Evolutionary conservation across 2,888 invertebrate genomes (phyloP).

Genomic region (Chymomyza caudatula): DNA sequence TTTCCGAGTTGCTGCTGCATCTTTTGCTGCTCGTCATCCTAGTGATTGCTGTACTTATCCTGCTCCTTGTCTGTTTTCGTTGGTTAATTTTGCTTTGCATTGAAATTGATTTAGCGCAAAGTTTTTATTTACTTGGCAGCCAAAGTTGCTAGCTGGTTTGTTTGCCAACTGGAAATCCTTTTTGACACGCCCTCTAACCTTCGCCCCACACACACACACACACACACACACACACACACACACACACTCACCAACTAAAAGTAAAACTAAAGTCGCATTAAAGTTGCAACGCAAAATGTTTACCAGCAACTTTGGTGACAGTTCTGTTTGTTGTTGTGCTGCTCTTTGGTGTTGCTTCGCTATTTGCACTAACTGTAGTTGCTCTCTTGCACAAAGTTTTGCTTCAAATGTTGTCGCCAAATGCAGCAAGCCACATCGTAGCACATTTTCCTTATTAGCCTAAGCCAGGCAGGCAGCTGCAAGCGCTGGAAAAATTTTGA

Average conservation of each 20-base stretch:
- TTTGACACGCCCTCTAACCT: constrained; percentile 33
- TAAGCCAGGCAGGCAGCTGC: neutral
- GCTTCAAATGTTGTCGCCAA: neutral
- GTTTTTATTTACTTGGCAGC: constrained; percentile 7
- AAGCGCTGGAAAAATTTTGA: neutral
- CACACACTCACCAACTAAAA: constrained; percentile 26
- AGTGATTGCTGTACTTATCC: neutral
- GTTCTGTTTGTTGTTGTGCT: neutral
- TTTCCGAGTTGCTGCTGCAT: constrained; percentile 29
- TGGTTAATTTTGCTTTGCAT: constrained; percentile 54
- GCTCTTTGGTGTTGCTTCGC: neutral
- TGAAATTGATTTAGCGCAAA: constrained; percentile 56
- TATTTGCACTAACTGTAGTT: constrained; percentile 1
- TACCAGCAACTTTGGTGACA: neutral
- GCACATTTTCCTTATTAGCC: neutral
- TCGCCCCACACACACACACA: neutral
- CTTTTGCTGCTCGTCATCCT: constrained; percentile 38
- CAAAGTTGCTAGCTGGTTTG: neutral
- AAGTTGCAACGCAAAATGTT: constrained; percentile 36
- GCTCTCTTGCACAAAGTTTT: neutral
- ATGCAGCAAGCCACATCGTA: neutral
- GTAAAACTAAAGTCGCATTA: constrained; percentile 29
- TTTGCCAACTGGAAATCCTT: constrained; percentile 13
- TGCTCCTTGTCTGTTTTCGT: constrained; percentile 48
- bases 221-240: constrained; percentile 31